phyloP scores from a whole-genome alignment of 2,113 vertebrate genomes.

The Tichodroma muraria region DNA sequence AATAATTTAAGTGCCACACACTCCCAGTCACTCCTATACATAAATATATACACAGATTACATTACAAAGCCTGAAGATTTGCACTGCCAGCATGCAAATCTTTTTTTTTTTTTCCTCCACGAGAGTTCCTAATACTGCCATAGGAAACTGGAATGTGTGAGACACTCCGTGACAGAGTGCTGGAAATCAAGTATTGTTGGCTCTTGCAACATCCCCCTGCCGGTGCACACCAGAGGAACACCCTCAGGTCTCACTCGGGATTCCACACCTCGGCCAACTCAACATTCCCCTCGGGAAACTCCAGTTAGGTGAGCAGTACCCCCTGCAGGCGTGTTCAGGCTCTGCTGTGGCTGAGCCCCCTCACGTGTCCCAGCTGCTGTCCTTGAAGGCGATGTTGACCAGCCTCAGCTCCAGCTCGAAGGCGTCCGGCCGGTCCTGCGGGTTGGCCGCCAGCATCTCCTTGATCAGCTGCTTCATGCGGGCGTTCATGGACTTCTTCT shows the following conservation, averaged over 20 bases:
- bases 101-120: not conserved
- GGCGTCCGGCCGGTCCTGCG: conserved; percentile 92
- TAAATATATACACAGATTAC: conserved; percentile 73
- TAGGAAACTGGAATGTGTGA: conserved; percentile 71
- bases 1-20: conserved; percentile 69
- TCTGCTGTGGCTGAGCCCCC: conserved; percentile 30
- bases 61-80: conserved; percentile 65
- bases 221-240: not conserved
- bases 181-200: conserved; percentile 53
- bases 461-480: conserved; percentile 92
- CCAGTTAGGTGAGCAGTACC: not conserved
- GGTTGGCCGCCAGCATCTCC: conserved; percentile 95
- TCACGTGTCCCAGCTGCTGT: conserved; percentile 97
- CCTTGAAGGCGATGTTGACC: conserved; percentile 93
- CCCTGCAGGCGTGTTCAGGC: conserved; percentile 23
- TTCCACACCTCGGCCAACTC: conserved; percentile 22
- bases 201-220: not conserved
- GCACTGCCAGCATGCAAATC: conserved; percentile 76
- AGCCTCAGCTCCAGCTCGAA: conserved; percentile 95
- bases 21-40: conserved; percentile 63
- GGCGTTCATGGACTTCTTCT: conserved; percentile 93
- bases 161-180: conserved; percentile 41
- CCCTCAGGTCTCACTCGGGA: not conserved
- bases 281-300: not conserved
- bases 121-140: conserved; percentile 68